Evolutionary conservation across 2,113 vertebrate species (phyloP), one percentile per base, ranked within the genome.

Genomic region (Charina bottae): DNA sequence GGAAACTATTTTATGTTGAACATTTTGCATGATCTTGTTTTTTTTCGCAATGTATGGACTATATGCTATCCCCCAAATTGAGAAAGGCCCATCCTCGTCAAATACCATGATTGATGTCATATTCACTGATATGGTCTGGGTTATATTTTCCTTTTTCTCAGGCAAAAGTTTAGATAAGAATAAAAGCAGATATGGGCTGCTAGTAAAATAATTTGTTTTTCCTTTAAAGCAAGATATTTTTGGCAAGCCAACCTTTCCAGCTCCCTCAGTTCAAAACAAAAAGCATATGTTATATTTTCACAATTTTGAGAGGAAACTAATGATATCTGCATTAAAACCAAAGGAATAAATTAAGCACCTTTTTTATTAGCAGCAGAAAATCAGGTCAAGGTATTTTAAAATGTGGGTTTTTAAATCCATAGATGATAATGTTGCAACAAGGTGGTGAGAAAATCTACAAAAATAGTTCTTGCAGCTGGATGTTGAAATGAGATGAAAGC

Each of bases 251-350:
- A 23, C 23, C n/a, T 85, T 58, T 42, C 72, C 54, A 85, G 59
- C 10, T 92, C 87, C 78, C 88, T 85, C 49, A 68, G 13, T 55
- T 72, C 33, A 88, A 85, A 89, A 85, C 88, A 89, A 90, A 62
- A 46, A 68, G 49, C 11, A 42, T 58, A 26, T 21, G 62, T 19
- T 55, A 84, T 11, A 60, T 13, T 33, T 42, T 58, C 21, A 13
- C 28, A 6, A 46, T 49, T 49, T 37, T 19, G 68, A 49, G 21
- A 26, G 19, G 46, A 23, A 2, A 11, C 6, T 0, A 28, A 24
- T 37, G 12, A 28, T 54, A 21, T 33, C 5, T 6, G 33, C 33
- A 46, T 55, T 37, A 13, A 55, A 86, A 54, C n/a, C 28, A 55
- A 55, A 53, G 42, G 37, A 53, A 54, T 85, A 54, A 56, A 87